phyloP scores from a whole-genome alignment of 2,888 invertebrate genomes.

The Ctenicera cuprea region DNA sequence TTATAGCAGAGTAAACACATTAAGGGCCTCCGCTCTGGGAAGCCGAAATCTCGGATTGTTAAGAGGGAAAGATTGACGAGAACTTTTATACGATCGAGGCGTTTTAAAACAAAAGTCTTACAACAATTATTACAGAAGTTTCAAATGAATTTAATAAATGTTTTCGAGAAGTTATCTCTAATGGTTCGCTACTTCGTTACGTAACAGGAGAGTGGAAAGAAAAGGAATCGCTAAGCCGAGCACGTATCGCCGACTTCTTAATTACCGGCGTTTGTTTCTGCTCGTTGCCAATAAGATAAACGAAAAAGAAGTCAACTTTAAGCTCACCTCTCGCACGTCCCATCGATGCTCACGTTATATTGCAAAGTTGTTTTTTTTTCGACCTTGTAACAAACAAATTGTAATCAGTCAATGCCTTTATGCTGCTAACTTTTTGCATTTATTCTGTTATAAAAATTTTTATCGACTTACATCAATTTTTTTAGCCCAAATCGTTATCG shows the following conservation, averaged over 20 bases:
- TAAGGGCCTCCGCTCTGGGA: slow-evolving; percentile 21
- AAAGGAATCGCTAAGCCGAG: slow-evolving; percentile 35
- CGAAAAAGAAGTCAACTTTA: slow-evolving; percentile 27
- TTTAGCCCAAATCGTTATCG: too few relatives aligned
- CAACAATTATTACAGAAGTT: slow-evolving; percentile 41
- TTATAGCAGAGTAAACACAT: slow-evolving; percentile 42
- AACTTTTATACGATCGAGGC: slow-evolving; percentile 11
- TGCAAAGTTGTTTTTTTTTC: too few relatives aligned
- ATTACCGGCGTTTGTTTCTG: slow-evolving; percentile 51
- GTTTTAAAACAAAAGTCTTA: slow-evolving; percentile 31
- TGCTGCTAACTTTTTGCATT: too few relatives aligned
- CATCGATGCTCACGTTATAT: too few relatives aligned
- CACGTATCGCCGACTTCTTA: slow-evolving; percentile 50
- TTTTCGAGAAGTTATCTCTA: slow-evolving; percentile 51
- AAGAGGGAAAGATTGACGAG: slow-evolving; percentile 8
- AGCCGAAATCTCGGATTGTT: slow-evolving; percentile 16
- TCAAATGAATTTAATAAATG: slow-evolving; percentile 53
- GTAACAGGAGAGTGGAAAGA: slow-evolving; percentile 14
- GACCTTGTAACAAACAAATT: too few relatives aligned
- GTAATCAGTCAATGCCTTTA: too few relatives aligned
- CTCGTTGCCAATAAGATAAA: slow-evolving; percentile 40
- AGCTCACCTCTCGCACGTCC: slow-evolving; percentile 12
- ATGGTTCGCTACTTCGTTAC: slow-evolving; percentile 43
- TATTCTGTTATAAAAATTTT: too few relatives aligned
- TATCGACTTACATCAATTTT: too few relatives aligned